A percentile compares a stretch with the other conserved stretches of the same genome.
Evolutionary conservation across 2,797 vertebrate species (phyloP).

Genomic region (Mus caroli): DNA sequence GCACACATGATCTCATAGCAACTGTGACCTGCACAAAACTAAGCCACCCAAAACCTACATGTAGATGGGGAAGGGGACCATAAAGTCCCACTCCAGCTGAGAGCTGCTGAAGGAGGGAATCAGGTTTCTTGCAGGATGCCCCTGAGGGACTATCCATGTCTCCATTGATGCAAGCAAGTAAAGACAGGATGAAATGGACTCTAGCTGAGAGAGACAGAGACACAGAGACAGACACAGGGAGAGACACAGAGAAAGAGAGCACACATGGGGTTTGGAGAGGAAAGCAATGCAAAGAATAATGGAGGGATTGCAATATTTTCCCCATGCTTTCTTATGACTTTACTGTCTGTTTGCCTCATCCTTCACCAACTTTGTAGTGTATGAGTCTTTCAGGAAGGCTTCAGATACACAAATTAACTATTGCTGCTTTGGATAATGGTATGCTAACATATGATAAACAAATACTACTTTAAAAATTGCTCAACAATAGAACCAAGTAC

Average conservation of each 20-base stretch:
- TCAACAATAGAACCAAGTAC: accelerated
- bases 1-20: neutral
- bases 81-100: neutral
- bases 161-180: neutral
- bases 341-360: neutral
- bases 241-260: neutral
- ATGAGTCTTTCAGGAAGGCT: too few relatives aligned
- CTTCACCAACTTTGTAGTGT: neutral
- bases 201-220: neutral
- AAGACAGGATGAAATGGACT: neutral
- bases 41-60: neutral
- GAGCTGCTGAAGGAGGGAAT: neutral
- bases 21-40: too few relatives aligned
- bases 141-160: neutral
- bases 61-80: neutral
- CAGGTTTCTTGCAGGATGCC: neutral
- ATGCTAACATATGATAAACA: neutral
- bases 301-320: neutral
- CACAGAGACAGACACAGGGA: neutral
- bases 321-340: neutral
- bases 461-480: neutral
- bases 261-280: too few relatives aligned
- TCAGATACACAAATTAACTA: neutral
- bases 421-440: neutral
- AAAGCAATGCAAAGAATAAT: neutral